Conservation (phyloP, 1,140 invertebrate species). For the Brachionus sp. region DNA sequence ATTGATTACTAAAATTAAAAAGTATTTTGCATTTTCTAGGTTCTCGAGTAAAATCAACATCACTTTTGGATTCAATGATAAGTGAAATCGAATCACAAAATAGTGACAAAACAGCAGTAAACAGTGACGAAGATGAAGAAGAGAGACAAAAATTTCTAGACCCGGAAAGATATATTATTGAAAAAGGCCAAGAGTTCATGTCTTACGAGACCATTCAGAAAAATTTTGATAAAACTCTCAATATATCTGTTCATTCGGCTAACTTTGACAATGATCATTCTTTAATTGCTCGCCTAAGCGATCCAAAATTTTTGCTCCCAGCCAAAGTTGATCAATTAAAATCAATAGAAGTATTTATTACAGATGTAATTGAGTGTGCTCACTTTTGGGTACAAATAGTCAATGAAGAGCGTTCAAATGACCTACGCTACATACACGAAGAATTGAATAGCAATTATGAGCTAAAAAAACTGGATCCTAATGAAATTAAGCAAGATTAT, state of each 20-base stretch:
- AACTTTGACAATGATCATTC: neutral
- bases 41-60: neutral
- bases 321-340: neutral
- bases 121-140: neutral
- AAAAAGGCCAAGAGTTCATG: slow-evolving; percentile 3
- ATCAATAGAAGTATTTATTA: neutral
- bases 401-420: neutral
- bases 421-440: neutral
- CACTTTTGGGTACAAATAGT: slow-evolving; percentile 25
- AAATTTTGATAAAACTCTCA: neutral
- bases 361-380: slow-evolving; percentile 12
- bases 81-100: neutral
- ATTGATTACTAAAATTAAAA: neutral
- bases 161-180: neutral
- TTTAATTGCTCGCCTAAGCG: neutral
- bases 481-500: neutral
- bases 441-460: neutral
- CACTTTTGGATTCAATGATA: neutral
- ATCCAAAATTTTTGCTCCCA: slow-evolving; percentile 16
- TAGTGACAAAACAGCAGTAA: neutral
- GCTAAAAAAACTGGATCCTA: neutral
- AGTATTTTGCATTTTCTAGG: neutral
- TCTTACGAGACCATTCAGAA: neutral
- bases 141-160: neutral
- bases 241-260: neutral